Conservation (phyloP, 2,797 vertebrate genomes). For the Sebastes vulpes region DNA sequence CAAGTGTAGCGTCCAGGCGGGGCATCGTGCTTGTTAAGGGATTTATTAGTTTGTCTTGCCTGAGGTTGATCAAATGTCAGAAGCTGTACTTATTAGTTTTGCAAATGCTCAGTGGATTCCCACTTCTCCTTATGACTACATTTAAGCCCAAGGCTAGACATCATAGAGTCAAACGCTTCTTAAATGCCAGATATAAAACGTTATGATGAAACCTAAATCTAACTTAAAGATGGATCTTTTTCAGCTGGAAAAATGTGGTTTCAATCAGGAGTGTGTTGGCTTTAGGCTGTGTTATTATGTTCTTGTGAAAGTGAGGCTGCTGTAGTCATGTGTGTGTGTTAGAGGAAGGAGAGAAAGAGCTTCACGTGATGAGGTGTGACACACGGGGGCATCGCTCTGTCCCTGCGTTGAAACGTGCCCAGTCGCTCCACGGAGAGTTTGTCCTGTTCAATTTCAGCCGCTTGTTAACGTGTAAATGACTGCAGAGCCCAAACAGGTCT, state of each 20-base stretch:
- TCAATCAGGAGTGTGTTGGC: constrained; percentile 28
- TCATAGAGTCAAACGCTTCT: constrained; percentile 12
- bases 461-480: constrained; percentile 68
- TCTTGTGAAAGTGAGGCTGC: constrained; percentile 14
- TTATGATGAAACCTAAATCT: background rate
- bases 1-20: constrained; percentile 19
- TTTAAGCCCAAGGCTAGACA: constrained; percentile 42
- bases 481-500: constrained; percentile 53
- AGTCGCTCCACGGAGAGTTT: constrained; percentile 37
- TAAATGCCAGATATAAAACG: constrained; percentile 10
- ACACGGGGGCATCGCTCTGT: constrained; percentile 50
- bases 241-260: constrained; percentile 10
- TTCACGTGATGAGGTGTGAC: constrained; percentile 76
- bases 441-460: constrained; percentile 32
- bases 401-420: constrained; percentile 66
- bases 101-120: constrained; percentile 43
- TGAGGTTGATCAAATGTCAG: constrained; percentile 70
- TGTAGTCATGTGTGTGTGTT: background rate
- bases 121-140: constrained; percentile 26
- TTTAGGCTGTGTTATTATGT: constrained; percentile 28
- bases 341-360: background rate
- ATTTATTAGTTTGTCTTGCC: constrained; percentile 61
- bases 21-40: constrained; percentile 18
- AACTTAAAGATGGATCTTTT: background rate
- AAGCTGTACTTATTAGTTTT: constrained; percentile 55